Base-by-base conservation (phyloP, 2,113 vertebrate species). In the Macrotus californicus region DNA sequence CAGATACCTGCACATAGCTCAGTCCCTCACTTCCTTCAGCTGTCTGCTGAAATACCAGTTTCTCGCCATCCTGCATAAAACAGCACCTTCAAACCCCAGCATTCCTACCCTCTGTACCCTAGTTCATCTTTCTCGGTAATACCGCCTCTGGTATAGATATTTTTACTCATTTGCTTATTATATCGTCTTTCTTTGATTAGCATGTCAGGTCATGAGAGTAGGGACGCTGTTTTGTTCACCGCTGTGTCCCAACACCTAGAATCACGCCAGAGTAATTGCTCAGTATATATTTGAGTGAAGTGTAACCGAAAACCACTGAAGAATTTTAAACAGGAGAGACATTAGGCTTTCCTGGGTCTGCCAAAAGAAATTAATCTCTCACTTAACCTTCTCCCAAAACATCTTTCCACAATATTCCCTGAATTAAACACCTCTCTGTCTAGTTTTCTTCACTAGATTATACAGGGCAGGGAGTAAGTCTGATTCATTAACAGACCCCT, bases 261-360 rank as follows among this genome's bases (percentile, higher is more conserved):
- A 61, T 4, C 61, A 41, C 48, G 36, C 10, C 41, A 39, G 13
- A 77, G 69, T 41, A 87, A 66, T 64, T 79, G 34, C 54, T 87
- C 43, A 69, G 46, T 73, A 92, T 87, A 80, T 80, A 48, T 89
- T 89, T 86, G 85, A 93, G 80, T 73, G 46, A 92, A 76, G 13
- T 52, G 18, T 6, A 46, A 5, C 31, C 64, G 56, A 82, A 89
- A 95, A 41, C 56, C 36, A 80, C 15, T 34, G 39, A 76, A 24
- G 70, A 81, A 59, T 96, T 94, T 95, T 87, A 94, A 92, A 72
- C 59, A 31, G 48, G 79, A 79, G 75, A 82, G 36, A 94, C 18
- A 8, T 6, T 36, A 89, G 10, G 26, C 50, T 96, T 90, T 94
- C 39, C 36, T 52, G 59, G 29, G 36, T 34, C 66, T 94, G 85